These are phyloP conservation scores for Nycteola revayana DNA, from an alignment of 2,888 invertebrate genomes.

Conservation along the genomic window DNA sequence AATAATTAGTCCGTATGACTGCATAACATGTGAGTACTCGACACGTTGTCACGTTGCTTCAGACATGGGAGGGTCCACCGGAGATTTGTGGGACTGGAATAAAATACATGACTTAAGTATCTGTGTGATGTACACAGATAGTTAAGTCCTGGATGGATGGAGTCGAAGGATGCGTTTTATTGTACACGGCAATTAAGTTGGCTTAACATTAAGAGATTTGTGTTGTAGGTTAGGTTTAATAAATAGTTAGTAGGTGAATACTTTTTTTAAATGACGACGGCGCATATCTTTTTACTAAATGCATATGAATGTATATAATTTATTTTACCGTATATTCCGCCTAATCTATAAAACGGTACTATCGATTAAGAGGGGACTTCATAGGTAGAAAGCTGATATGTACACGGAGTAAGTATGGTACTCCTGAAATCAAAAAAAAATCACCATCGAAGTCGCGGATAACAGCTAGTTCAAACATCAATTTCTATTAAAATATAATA, in stretches of 20 bases:
- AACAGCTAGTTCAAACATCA: no score
- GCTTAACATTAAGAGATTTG: not conserved
- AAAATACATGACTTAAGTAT: slow-evolving; percentile 55
- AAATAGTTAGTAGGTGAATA: not conserved
- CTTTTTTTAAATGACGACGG: no score
- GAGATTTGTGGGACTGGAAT: slow-evolving; percentile 77
- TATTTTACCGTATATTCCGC: no score
- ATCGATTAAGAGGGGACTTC: no score
- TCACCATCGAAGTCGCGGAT: no score
- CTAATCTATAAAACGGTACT: no score
- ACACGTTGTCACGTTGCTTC: slow-evolving; percentile 69
- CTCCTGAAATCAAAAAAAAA: no score
- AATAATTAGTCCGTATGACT: slow-evolving; percentile 55
- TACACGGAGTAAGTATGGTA: no score
- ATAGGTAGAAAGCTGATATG: no score
- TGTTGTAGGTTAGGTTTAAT: not conserved
- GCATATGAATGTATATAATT: no score
- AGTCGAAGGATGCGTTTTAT: slow-evolving; percentile 12
- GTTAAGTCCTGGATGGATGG: no score
- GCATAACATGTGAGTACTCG: slow-evolving; percentile 66
- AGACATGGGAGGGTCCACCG: slow-evolving; percentile 67
- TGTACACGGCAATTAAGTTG: slow-evolving; percentile 17
- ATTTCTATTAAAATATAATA: slow-evolving; percentile 20
- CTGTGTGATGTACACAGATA: slow-evolving; percentile 28
- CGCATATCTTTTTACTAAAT: no score